Evolutionary conservation across 2,797 vertebrate species (phyloP), one percentile per base, ranked within the genome.

Genomic region (Sebastolobus altivelis): DNA sequence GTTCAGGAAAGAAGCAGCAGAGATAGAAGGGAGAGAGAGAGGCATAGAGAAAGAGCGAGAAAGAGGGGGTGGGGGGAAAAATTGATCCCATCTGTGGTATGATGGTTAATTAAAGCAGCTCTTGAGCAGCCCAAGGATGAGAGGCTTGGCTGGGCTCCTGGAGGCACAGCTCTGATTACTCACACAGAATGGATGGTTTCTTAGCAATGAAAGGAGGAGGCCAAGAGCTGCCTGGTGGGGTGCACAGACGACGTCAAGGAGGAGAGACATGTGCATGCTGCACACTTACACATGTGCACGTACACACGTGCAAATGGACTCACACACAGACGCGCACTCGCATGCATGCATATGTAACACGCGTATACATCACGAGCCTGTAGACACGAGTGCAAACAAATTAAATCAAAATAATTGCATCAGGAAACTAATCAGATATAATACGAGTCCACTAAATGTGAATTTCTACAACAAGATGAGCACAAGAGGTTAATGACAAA

Each of bases 101-200:
- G 98, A 99, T 99, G 98, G 98, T 99, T 99, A 99, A 99, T 99
- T 99, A 99, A 99, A 98, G 98, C 98, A 97, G 97, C 98, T 98
- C 98, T 99, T 97, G 96, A 99, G 96, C 95, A 96, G 97, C 97
- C 97, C 97, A 96, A 97, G 97, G 97, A 98, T 97, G 97, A 99
- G 98, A 97, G 97, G 96, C 97, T 97, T 97, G 97, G 97, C 97
- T 97, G 97, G 97, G 97, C 97, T 98, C 97, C 97, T 98, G 97
- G 97, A 98, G 97, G 96, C 95, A 94, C 92, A 93, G 94, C 94
- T 95, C 97, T 99, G 98, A 99, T 99, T 99, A 99, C 97, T 97
- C 97, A 96, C 97, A 96, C 97, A 98, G 97, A 99, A 98, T 97
- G 97, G 97, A 98, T 97, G 97, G 97, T 98, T 99, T 98, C 97